These are phyloP conservation scores for Lasioglossum baleicum DNA, from an alignment of 1,140 invertebrate species.

Conservation along the genomic window DNA sequence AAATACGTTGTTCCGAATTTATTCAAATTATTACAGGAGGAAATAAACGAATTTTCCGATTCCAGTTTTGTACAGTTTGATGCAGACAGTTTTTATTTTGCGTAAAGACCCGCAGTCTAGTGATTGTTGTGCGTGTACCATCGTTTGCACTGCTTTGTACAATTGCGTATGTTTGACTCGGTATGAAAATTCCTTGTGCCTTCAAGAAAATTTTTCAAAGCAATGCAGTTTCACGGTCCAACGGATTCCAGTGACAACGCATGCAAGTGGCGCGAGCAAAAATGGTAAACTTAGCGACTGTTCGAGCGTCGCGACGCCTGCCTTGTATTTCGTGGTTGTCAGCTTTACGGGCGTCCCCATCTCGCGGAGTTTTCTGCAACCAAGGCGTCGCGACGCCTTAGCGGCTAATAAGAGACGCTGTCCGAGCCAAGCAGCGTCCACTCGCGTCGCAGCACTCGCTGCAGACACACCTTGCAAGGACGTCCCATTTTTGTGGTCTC, in stretches of 20 bases:
- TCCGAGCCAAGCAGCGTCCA: conserved; percentile 37
- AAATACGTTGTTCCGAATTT: too few species aligned
- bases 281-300: neutral
- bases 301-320: conserved; percentile 38
- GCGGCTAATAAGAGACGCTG: conserved; percentile 73
- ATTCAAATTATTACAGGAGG: too few species aligned
- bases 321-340: conserved; percentile 28
- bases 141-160: too few species aligned
- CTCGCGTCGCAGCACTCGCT: conserved; percentile 59
- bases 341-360: conserved; percentile 72
- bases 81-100: too few species aligned
- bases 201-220: neutral
- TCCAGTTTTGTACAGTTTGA: too few species aligned
- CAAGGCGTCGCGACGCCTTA: conserved; percentile 76
- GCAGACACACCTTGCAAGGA: neutral
- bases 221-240: neutral
- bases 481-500: too few species aligned
- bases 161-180: neutral
- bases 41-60: too few species aligned
- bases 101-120: too few species aligned
- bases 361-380: conserved; percentile 77
- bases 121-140: too few species aligned
- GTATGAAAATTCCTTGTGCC: neutral
- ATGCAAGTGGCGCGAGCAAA: neutral
- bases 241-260: neutral